Evolutionary conservation across 2,113 vertebrate genomes (phyloP), one percentile per base, ranked within the genome.

Genomic region (Triplophysa dalaica): DNA sequence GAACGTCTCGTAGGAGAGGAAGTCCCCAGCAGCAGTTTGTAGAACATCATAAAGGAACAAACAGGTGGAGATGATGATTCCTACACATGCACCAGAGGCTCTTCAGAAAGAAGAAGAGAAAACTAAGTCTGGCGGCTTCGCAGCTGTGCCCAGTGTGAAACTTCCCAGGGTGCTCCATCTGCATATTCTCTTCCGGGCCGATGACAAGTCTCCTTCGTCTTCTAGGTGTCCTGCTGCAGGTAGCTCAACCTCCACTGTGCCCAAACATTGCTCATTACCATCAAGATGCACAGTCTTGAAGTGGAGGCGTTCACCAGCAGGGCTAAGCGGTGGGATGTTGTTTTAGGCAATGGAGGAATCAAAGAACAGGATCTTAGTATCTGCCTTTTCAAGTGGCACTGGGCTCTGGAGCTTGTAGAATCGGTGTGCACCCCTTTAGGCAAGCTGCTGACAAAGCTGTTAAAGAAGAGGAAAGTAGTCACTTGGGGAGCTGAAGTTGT

Each of bases 391-490:
- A 70, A 70, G 26, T 33, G 50, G 9, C 45, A 29, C 50, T 70
- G 29, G 24, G 50, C 24, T 38, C 26, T 70, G 19, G 17, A 33
- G 17, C 10, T n/a, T 70, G 50, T 29, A 54, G 26, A 33, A 52
- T 14, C 14, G 14, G 50, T 72, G 69, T 33, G 50, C 29, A 26
- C 54, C 33, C 6, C 24, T 70, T 14, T 19, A 48, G 68, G 48
- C 24, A 70, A 54, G 29, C 68, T 70, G 48, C 29, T 70, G 48
- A 52, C 56, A 29, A 52, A 38, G 52, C 69, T 56, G 52, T 72
- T 72, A 16, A 52, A 14, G 16, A 52, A 52, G 12, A 16, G 13
- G 16, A 52, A 52, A 16, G 52, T 3, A 38, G 69, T 38, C 4
- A 0, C 43, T 43, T 38, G 50, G 50, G 50, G 50, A 52, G 50